Evolutionary conservation across 2,797 vertebrate genomes (phyloP), one percentile per base, ranked within the genome.

Genomic region (Fistularia commersonii): DNA sequence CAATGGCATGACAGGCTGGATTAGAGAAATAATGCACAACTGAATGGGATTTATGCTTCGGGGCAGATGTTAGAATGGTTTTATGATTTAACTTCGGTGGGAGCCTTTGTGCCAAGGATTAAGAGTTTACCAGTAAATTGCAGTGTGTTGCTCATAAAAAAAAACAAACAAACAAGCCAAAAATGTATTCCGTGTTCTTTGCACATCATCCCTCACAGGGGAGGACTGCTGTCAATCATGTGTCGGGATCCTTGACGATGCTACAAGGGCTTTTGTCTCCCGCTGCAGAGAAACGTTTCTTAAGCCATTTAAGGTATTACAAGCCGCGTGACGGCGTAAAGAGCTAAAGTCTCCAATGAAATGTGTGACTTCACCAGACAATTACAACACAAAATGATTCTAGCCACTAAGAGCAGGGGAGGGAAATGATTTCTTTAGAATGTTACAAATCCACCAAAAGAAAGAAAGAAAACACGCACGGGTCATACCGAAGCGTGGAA

Each of bases 401-500:
- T n/a, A n/a, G n/a, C n/a, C n/a, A n/a, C n/a, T n/a, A n/a, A n/a
- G n/a, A n/a, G n/a, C n/a, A n/a, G n/a, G n/a, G n/a, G n/a, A n/a
- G n/a, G n/a, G n/a, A n/a, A n/a, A n/a, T n/a, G n/a, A n/a, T n/a
- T n/a, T n/a, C n/a, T n/a, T n/a, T n/a, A n/a, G n/a, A n/a, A n/a
- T n/a, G n/a, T n/a, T 35, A 35, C 34, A 35, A 35, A 35, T 35
- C 34, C 8, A 35, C 34, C 34, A 38, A 38, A 9, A 38, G 36
- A 5, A 10, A 38, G 36, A n/a, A n/a, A 35, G n/a, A 14, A 32
- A 7, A 6, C 1, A 32, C 7, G 41, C 33, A 51, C 13, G 13
- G 1, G 3, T 62, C 7, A 2, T 88, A 92, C 91, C 90, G 86
- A 85, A 92, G 62, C 0, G 88, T 90, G 45, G 96, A 94, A 81